Evolutionary conservation across 2,888 invertebrate genomes (phyloP), one percentile per base, ranked within the genome.

Genomic region (Zaprionus obscuricornis): DNA sequence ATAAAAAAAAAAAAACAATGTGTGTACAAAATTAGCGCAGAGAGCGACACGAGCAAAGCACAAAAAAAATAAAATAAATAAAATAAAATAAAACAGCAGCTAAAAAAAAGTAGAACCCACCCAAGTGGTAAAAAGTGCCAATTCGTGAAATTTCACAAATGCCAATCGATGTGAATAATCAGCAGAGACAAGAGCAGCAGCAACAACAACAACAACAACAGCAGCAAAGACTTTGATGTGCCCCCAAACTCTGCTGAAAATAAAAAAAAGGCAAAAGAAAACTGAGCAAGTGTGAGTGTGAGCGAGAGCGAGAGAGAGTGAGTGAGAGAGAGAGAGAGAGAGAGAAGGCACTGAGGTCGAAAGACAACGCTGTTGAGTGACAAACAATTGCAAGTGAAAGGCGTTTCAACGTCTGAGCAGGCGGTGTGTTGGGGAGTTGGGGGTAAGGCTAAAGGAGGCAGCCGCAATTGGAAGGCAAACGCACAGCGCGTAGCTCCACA

Each of bases 161-260:
- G 78, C 85, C 81, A 75, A 84, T 74, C 79, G 76, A 68, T 73
- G 83, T 85, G 87, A 88, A 83, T 87, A 87, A 84, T 87, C 87
- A 88, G 77, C 70, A 63, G 56, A 50, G 65, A 67, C 70, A 82
- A 74, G 70, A 65, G 68, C 59, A 59, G 33, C 67, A 67, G 36
- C 64, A 67, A 45, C 66, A 58, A 20, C 55, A 60, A 37, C 63
- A 58, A 26, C 45, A 45, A 10, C 64, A 52, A 13, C 24, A 64
- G 56, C 64, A 64, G 40, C 45, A 49, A 45, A 55, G 55, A 42
- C 78, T 75, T 75, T 82, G 82, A 82, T 62, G 74, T 77, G 59
- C 66, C n/a, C n/a, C n/a, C n/a, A n/a, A n/a, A n/a, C 42, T 31
- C 24, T n/a, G n/a, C n/a, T n/a, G n/a, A 37, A 10, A 34, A 2